Percentiles rank a stretch among this genome's conserved stretches.
Evolutionary conservation across 2,113 vertebrate species (phyloP).

Genomic region (Catagonus wagneri): DNA sequence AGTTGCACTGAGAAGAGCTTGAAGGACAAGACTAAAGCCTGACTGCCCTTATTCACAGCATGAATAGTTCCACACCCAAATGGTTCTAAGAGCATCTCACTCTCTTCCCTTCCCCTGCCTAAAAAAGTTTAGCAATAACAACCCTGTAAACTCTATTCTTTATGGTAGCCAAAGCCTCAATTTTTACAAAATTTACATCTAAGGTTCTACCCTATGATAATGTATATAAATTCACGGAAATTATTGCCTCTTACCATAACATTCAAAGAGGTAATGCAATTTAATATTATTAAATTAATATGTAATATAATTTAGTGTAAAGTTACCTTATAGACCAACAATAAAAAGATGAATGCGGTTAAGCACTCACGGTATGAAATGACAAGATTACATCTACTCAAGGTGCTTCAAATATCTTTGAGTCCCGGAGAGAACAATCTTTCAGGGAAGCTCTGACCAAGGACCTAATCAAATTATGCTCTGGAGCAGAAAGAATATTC

Average conservation of each 20-base stretch:
- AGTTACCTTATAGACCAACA: neutral
- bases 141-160: neutral
- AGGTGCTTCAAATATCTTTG: neutral
- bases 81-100: neutral
- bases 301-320: neutral
- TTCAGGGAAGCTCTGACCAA: neutral
- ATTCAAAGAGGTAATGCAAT: neutral
- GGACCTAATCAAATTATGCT: neutral
- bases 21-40: neutral
- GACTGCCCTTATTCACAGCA: neutral
- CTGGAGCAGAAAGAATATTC: neutral
- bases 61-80: neutral
- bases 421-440: neutral
- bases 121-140: neutral
- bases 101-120: neutral
- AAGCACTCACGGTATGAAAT: neutral
- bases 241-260: neutral
- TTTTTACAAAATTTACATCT: neutral
- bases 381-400: neutral
- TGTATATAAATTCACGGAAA: neutral
- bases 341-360: neutral
- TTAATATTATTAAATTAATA: neutral
- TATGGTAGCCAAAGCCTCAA: neutral
- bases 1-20: too few relatives aligned
- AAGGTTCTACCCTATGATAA: neutral